Conservation (phyloP, 2,888 invertebrate species). For the Andrena trimmerana region DNA sequence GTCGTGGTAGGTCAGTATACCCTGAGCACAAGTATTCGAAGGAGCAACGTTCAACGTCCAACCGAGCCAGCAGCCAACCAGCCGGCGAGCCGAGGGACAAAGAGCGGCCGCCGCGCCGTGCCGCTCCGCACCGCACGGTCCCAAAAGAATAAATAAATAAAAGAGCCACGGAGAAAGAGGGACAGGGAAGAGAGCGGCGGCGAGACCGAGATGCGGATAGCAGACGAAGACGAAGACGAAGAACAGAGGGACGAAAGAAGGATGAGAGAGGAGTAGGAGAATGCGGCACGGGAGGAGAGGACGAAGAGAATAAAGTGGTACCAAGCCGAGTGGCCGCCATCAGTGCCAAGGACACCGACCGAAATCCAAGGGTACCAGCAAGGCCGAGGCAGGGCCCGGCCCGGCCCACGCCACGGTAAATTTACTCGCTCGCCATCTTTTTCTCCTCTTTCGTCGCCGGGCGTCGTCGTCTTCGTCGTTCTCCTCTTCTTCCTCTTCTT, state of each 20-base stretch:
- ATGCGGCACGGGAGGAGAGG: slow-evolving; percentile 42
- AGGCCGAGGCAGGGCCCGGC: slow-evolving; percentile 67
- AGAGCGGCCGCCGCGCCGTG: slow-evolving; percentile 70
- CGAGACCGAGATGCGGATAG: slow-evolving; percentile 9
- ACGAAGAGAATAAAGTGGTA: slow-evolving; percentile 70
- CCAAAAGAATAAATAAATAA: slow-evolving; percentile 76
- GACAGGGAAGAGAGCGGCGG: slow-evolving; percentile 22
- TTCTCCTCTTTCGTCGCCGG: not conserved
- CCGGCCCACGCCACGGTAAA: slow-evolving; percentile 67
- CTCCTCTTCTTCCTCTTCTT: not conserved
- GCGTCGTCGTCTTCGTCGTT: not conserved
- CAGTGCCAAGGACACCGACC: slow-evolving; percentile 76
- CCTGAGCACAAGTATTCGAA: slow-evolving; percentile 75
- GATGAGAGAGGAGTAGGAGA: slow-evolving; percentile 51
- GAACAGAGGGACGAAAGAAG: slow-evolving; percentile 26
- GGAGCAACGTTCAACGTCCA: slow-evolving; percentile 75
- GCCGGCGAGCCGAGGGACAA: slow-evolving; percentile 75
- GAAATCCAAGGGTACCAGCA: slow-evolving; percentile 75
- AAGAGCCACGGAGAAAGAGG: slow-evolving; percentile 52
- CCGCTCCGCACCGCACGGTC: slow-evolving; percentile 17
- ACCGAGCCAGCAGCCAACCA: slow-evolving; percentile 70
- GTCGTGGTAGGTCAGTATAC: slow-evolving; percentile 74
- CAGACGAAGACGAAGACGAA: slow-evolving; percentile 24
- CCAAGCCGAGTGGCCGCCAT: slow-evolving; percentile 72
- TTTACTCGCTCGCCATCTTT: slow-evolving; percentile 54